phyloP scores from a whole-genome alignment of 2,888 invertebrate genomes.

The Spodoptera picta region DNA sequence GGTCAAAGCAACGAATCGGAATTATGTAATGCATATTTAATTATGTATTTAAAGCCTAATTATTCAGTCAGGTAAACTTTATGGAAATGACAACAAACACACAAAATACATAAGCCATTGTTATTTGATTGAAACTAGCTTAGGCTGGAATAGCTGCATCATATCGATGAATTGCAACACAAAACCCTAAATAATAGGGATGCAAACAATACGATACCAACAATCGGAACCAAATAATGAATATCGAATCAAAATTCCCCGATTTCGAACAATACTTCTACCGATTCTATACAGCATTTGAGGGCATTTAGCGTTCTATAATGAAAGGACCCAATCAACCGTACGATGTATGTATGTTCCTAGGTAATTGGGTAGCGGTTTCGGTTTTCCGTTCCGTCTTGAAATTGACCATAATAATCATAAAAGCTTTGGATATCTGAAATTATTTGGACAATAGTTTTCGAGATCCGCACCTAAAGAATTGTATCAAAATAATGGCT shows the following conservation, averaged over 20 bases:
- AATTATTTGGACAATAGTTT: constrained; percentile 26
- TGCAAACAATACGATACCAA: constrained; percentile 46
- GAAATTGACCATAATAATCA: constrained; percentile 23
- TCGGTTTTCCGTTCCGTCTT: constrained; percentile 47
- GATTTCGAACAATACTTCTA: constrained; percentile 43
- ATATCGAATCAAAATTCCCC: constrained; percentile 48
- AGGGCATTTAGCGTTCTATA: constrained; percentile 41
- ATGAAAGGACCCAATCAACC: constrained; percentile 57
- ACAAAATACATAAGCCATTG: constrained; percentile 1
- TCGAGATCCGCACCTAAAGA: constrained; percentile 31
- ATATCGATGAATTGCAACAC: constrained; percentile 22
- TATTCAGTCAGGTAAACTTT: neutral
- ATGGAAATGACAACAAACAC: constrained; percentile 8
- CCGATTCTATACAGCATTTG: constrained; percentile 34
- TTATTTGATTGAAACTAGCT: constrained; percentile 15
- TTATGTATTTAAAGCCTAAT: neutral
- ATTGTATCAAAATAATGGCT: constrained; percentile 11
- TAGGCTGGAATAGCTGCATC: constrained; percentile 31
- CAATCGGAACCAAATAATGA: constrained; percentile 48
- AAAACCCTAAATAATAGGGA: constrained; percentile 48
- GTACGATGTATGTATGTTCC: constrained; percentile 40
- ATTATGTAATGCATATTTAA: no score
- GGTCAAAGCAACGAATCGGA: no score
- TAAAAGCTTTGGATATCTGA: constrained; percentile 22
- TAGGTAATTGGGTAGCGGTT: constrained; percentile 52